A percentile compares a stretch with the other conserved stretches of the same genome.
Evolutionary conservation across 2,888 invertebrate genomes (phyloP).

Genomic region (Nemotelus pantherinus): DNA sequence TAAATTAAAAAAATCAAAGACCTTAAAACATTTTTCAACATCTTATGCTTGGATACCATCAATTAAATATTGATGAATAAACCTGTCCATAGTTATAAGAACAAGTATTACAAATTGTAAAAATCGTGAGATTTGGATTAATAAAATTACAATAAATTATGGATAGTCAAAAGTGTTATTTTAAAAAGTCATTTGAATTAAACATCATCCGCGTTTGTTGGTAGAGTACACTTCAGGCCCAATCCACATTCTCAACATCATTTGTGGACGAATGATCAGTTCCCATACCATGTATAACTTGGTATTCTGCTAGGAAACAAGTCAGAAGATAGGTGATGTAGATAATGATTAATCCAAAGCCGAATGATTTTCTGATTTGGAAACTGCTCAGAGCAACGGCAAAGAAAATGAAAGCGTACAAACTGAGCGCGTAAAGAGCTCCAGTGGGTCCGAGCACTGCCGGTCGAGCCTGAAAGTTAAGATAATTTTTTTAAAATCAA

Average conservation of each 20-base stretch:
- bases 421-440: background rate
- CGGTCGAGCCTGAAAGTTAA: constrained; percentile 16
- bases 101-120: too few relatives aligned
- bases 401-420: constrained; percentile 12
- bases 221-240: constrained; percentile 2
- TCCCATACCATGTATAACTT: constrained; percentile 51
- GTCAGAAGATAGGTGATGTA: constrained; percentile 48
- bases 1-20: too few relatives aligned
- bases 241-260: background rate
- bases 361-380: constrained; percentile 49
- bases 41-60: too few relatives aligned
- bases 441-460: constrained; percentile 27
- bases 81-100: too few relatives aligned
- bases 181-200: constrained; percentile 12
- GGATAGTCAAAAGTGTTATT: background rate
- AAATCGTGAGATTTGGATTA: too few relatives aligned
- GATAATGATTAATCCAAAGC: constrained; percentile 46
- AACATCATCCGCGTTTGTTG: background rate
- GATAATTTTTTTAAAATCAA: background rate
- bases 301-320: constrained; percentile 48
- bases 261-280: constrained; percentile 49
- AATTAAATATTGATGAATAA: too few relatives aligned
- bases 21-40: too few relatives aligned
- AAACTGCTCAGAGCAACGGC: constrained; percentile 16
- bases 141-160: background rate